phyloP scores from a whole-genome alignment of 92 coral and sea anemone species.

The Parazoanthus swiftii region DNA sequence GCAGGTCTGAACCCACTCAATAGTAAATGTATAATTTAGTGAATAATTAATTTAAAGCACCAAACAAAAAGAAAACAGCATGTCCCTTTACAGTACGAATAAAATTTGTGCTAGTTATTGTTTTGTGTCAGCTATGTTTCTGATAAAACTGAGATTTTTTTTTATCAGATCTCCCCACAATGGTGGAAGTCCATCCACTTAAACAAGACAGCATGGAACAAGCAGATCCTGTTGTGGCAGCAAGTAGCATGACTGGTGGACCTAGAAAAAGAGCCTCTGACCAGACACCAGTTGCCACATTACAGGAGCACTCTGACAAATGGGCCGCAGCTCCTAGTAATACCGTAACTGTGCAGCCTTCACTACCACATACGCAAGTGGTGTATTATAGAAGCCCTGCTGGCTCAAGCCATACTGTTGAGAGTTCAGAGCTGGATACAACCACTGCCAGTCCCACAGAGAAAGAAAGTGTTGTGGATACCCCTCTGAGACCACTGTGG shows the following conservation, averaged over 20 bases:
- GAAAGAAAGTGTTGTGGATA: neutral
- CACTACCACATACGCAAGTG: conserved; percentile 31
- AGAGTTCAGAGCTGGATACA: conserved; percentile 11
- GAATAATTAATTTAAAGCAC: too few relatives aligned
- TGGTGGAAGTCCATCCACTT: conserved; percentile 34
- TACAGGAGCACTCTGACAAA: neutral
- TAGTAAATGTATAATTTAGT: too few relatives aligned
- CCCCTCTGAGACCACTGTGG: neutral
- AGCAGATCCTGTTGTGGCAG: conserved; percentile 2
- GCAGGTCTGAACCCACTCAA: too few relatives aligned
- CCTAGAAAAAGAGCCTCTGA: neutral
- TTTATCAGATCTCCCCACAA: conserved; percentile 29
- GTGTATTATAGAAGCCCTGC: conserved; percentile 28
- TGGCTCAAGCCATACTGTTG: neutral
- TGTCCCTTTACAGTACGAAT: too few relatives aligned
- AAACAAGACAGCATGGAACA: neutral
- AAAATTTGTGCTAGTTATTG: too few relatives aligned
- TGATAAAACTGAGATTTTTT: neutral
- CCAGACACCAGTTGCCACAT: neutral
- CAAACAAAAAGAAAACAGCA: neutral
- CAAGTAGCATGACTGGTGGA: neutral
- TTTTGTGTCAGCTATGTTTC: neutral
- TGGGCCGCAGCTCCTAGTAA: conserved; percentile 14
- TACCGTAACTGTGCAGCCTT: conserved; percentile 38
- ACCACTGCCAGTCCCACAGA: conserved; percentile 29